A percentile compares a stretch with the other conserved stretches of the same genome.
phyloP scores from a whole-genome alignment of 2,888 invertebrate genomes.

The Stenchaetothrips biformis region DNA sequence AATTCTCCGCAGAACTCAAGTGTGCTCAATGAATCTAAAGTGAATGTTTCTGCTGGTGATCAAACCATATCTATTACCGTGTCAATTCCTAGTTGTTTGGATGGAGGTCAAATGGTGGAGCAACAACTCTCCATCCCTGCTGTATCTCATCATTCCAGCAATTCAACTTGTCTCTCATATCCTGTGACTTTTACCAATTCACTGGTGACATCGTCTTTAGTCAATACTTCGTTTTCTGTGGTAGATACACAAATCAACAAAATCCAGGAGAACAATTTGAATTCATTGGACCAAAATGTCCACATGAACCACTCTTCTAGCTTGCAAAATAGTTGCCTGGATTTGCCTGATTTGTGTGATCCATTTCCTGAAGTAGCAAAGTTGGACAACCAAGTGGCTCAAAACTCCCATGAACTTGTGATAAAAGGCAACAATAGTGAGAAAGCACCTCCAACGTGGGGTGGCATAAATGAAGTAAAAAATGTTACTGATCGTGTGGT shows the following conservation, averaged over 20 bases:
- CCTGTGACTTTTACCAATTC: not conserved
- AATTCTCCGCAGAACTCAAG: not conserved
- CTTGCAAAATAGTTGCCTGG: not conserved
- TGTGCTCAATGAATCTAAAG: not conserved
- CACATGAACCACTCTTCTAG: not conserved
- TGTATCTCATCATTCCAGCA: not conserved
- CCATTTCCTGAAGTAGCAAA: not conserved
- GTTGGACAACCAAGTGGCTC: not conserved
- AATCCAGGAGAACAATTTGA: not conserved
- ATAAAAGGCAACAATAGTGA: not conserved
- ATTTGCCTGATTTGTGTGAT: not conserved
- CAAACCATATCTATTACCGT: slow-evolving; percentile 7
- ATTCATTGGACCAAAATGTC: not conserved
- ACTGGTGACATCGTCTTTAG: not conserved
- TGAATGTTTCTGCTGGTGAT: not conserved
- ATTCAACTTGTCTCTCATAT: not conserved
- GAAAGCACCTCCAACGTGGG: not conserved
- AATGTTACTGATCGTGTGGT: not conserved
- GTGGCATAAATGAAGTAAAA: not conserved
- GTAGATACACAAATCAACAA: not conserved
- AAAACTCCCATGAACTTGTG: not conserved
- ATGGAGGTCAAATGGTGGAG: not conserved
- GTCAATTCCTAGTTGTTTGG: not conserved
- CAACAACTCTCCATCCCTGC: not conserved
- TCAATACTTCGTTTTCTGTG: not conserved